Base-by-base conservation (phyloP, 2,797 vertebrate species). In the Lophotriccus pileatus region DNA sequence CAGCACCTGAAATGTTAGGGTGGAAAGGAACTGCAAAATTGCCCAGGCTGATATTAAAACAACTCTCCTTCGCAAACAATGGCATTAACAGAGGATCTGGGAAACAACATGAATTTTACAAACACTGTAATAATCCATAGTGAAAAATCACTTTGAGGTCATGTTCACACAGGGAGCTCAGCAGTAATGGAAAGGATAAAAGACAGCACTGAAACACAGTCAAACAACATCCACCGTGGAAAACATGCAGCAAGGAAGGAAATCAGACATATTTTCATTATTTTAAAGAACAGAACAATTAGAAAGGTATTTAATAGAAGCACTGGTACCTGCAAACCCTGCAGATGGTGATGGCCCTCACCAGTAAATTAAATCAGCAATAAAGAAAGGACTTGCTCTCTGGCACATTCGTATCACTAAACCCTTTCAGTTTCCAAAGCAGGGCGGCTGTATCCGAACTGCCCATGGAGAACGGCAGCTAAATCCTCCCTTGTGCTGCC, bases 131-230 rank as follows among this genome's bases (percentile, higher is more conserved):
- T 28, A 86, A 62, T 37, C 64, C 58, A 37, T 2, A 41, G 1
- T n/a, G 56, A 84, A 94, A 63, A 6, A 36, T 36, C 34, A 83
- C 37, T 77, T 34, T 53, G 50, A 34, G 22, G 44, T 59, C 36
- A 28, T 6, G 11, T 8, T 79, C 87, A 84, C 37, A 55, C 0
- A 4, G 49, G 9, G 81, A 15, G 55, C 67, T 59, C 47, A 53
- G 52, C 22, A 75, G 6, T 4, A 47, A 28, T 32, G 34, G 34
- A 62, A 82, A 80, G 72, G 49, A 63, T 44, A 74, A 82, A 67
- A 44, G 52, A 79, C 17, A 23, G 12, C 24, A 49, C 13, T 0
- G 0, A 13, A 82, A 67, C 0, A 0, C 43, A 76, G 47, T 22
- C 24, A 63, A 73, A 69, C 15, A 66, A 83, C 7, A 89, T 16